Conservation (phyloP, 2,888 invertebrate species). For the Eristalis tenax region DNA sequence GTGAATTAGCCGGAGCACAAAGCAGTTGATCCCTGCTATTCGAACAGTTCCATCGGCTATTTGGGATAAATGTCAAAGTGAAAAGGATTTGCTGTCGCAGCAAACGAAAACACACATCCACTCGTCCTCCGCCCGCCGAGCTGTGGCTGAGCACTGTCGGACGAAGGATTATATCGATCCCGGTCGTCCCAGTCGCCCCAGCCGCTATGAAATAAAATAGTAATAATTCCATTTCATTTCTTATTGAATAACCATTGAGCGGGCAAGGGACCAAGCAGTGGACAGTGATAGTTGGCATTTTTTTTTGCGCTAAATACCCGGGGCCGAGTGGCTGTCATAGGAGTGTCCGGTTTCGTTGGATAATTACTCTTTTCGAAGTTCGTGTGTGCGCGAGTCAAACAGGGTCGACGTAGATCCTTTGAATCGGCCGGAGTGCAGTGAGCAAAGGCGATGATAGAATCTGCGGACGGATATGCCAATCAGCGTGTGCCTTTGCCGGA, state of each 20-base stretch:
- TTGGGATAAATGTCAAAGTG: constrained; percentile 72
- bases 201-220: constrained; percentile 56
- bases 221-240: constrained; percentile 66
- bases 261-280: not conserved
- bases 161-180: constrained; percentile 66
- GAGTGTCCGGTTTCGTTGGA: constrained; percentile 61
- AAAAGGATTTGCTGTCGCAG: constrained; percentile 68
- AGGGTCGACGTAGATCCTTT: not conserved
- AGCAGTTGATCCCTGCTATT: constrained; percentile 68
- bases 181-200: constrained; percentile 31
- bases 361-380: constrained; percentile 43
- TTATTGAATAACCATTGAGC: constrained; percentile 58
- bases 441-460: not conserved
- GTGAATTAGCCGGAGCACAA: constrained; percentile 69
- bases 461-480: not conserved
- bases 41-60: constrained; percentile 68
- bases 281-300: constrained; percentile 44
- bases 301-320: constrained; percentile 31
- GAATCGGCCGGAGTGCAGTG: not conserved
- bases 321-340: constrained; percentile 64
- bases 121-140: not conserved
- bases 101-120: constrained; percentile 27
- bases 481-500: not conserved
- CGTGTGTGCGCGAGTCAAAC: not conserved
- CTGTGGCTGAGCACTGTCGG: constrained; percentile 46